Evolutionary conservation across 2,888 invertebrate genomes (phyloP), one percentile per base, ranked within the genome.

Genomic region (Cerceris ruficornis): DNA sequence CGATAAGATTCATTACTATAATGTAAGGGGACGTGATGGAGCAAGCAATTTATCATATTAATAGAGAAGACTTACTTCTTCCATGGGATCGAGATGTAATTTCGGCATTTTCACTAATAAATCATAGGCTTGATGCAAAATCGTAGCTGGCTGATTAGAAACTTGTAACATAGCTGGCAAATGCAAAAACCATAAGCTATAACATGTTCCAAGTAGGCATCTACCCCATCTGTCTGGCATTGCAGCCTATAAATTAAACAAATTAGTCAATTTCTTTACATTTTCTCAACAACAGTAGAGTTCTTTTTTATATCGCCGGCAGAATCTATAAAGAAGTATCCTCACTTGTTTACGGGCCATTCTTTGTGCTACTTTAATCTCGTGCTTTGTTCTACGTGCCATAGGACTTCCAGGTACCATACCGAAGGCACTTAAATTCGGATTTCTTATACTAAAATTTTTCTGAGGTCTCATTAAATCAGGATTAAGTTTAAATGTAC

Each of bases 131-230:
- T 92, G 92, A 79, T 92, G 92, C 57, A 92, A 85, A 81, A 92
- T 87, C 14, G 91, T 88, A 28, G 91, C 91, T n/a, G 94, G 85
- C 94, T 95, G 90, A 95, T 93, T 90, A 93, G 91, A 91, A 41
- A 89, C 90, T 85, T 90, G 94, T 88, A 95, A 94, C 93, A 95
- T 96, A 93, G 98, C 97, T 28, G 99, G 99, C 83, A 99, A 94
- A 87, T 98, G 96, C 88, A 99, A 95, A 93, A 99, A 99, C 96
- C 99, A 99, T 41, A 99, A 94, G 50, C 99, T 98, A 91, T 97
- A 97, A 90, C 97, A 98, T 1, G 98, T 96, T 50, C 97, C 96
- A 7, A 98, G 94, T 17, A 98, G 93, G 92, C 97, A 98, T 92
- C 97, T 96, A 6, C 98, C 97, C 98, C 98, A 99, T n/a, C 96